A percentile compares a stretch with the other conserved stretches of the same genome.
Conservation (phyloP, 2,113 vertebrate genomes). For the Cyprinodon tularosa region DNA sequence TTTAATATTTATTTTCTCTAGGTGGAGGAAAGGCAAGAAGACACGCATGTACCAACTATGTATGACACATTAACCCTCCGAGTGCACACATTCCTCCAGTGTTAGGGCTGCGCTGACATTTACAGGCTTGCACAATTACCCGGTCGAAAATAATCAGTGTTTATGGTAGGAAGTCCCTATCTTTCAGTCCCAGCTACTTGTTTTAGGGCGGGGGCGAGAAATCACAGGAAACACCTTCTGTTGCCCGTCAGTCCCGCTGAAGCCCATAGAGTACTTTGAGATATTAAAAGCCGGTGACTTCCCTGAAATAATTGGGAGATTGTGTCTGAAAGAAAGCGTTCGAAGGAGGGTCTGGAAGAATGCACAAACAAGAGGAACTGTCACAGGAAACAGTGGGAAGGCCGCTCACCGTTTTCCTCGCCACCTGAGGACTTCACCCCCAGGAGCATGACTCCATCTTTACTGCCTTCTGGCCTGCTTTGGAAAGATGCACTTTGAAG, state of each 20-base stretch:
- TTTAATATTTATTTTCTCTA: conserved; percentile 15
- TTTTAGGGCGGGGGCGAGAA: conserved; percentile 60
- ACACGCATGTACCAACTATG: conserved; percentile 3
- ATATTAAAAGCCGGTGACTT: conserved; percentile 76
- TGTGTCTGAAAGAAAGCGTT: conserved; percentile 40
- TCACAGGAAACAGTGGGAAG: conserved; percentile 31
- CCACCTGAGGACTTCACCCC: conserved; percentile 76
- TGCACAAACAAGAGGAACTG: conserved; percentile 28
- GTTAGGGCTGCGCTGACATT: conserved; percentile 67
- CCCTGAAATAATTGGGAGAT: conserved; percentile 54
- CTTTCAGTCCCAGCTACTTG: conserved; percentile 69
- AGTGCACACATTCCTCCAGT: conserved; percentile 6
- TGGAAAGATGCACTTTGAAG: conserved; percentile 79
- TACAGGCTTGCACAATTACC: conserved; percentile 67
- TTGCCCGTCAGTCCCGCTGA: conserved; percentile 41
- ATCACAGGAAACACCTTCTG: conserved; percentile 83
- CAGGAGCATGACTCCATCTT: conserved; percentile 82
- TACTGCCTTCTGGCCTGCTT: conserved; percentile 76
- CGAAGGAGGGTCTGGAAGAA: conserved; percentile 31
- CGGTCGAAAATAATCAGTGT: conserved; percentile 71
- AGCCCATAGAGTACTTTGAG: conserved; percentile 70
- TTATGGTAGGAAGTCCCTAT: conserved; percentile 76
- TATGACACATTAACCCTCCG: not conserved
- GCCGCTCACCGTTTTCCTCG: conserved; percentile 75
- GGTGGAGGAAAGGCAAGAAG: conserved; percentile 13